These are phyloP conservation scores for Natrix natrix DNA, from an alignment of 2,797 vertebrate species.

Conservation along the genomic window DNA sequence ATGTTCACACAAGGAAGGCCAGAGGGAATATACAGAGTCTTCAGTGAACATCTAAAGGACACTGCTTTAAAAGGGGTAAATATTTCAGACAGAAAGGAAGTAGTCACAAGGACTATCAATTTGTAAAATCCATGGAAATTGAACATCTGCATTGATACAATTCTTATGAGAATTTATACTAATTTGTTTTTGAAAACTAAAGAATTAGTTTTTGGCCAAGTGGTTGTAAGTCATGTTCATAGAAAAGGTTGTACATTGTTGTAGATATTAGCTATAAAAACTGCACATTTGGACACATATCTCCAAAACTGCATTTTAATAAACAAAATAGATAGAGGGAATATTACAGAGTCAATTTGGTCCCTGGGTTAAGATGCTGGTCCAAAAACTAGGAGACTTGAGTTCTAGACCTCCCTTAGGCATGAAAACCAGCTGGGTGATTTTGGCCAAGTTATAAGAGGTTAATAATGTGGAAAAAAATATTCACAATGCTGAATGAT, in stretches of 20 bases:
- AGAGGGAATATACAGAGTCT: neutral
- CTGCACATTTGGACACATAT: neutral
- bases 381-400: neutral
- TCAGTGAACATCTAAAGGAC: neutral
- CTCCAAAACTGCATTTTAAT: neutral
- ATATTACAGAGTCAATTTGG: neutral
- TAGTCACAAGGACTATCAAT: neutral
- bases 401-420: neutral
- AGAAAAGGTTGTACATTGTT: neutral
- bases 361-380: neutral
- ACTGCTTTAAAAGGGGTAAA: neutral
- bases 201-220: neutral
- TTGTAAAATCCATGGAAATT: neutral
- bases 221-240: neutral
- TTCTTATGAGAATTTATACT: neutral
- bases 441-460: neutral
- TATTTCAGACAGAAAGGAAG: neutral
- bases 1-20: neutral
- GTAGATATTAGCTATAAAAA: neutral
- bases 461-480: neutral
- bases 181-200: neutral
- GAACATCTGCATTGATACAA: neutral
- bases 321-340: neutral
- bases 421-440: neutral
- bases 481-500: neutral